Base-by-base conservation (phyloP, 2,888 invertebrate genomes). In the Axea sp. region DNA sequence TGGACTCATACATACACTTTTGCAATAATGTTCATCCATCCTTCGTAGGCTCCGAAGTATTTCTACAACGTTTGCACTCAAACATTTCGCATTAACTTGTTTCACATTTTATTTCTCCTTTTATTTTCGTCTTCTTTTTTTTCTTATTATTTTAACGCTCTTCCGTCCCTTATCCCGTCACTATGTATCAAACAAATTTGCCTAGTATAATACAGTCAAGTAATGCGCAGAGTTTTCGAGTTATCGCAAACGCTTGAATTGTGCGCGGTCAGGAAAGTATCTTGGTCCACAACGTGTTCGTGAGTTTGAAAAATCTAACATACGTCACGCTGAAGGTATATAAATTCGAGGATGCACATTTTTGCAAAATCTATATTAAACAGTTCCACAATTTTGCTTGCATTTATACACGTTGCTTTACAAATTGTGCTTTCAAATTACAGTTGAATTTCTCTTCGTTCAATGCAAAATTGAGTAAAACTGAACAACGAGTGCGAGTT, bases 141-240 rank as follows among this genome's bases (percentile, higher is more conserved):
- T 1, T 6, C 12, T 41, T 30, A 30, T 3, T 4, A 1, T 51
- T 24, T 2, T 22, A 49, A 31, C 45, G 9, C 14, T 51, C 39
- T 26, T 28, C 22, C 30, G 15, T 14, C 64, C 64, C 26, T 60
- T 47, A 49, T 57, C 12, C 41, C 69, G 33, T 73, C 72, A 72
- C 72, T 76, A 77, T 76, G 71, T 78, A 81, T 81, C 80, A 82
- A 84, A 84, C 80, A 83, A 81, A 81, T 83, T 82, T 84, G 77
- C 78, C 86, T 84, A 84, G 74, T 85, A 83, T 84, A 81, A 80
- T 84, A 85, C 84, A 84, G 77, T 80, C 77, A 82, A 81, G 77
- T 82, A 79, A 80, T 74, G 76, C 80, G 76, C 78, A 77, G 72
- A 68, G 75, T 43, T 43, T 14, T 17, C 26, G 14, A 26, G 7